Evolutionary conservation across 2,797 vertebrate species (phyloP), one percentile per base, ranked within the genome.

Genomic region (Gambusia yucatana): DNA sequence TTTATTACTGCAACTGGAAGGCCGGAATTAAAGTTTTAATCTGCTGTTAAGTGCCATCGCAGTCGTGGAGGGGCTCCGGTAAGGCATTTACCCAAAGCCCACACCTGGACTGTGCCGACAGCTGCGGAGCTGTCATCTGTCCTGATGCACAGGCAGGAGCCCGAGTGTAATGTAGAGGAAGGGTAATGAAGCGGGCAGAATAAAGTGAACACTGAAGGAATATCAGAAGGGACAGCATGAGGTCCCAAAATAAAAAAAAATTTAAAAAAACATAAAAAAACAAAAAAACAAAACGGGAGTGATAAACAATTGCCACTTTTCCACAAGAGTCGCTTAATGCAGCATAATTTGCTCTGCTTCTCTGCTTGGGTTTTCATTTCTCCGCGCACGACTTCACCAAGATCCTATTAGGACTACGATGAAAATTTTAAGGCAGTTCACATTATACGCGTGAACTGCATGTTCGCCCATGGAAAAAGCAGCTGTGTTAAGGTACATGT

Each of bases 1-100:
- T 95, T 96, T 88, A 78, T 86, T 59, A 10, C 7, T 87, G 92
- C 94, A 95, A 96, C 95, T 95, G 95, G 93, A 94, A 96, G 91
- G 95, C 90, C 93, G 92, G 90, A 93, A 97, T 97, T 96, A 95
- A 52, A 95, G 97, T 95, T 97, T 96, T 97, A 96, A 97, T 97
- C 95, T 95, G 95, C 95, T 95, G 95, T 96, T 97, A 97, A 96
- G 80, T 65, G 96, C 94, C 96, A 95, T 97, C 95, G 95, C 90
- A 86, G 79, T 47, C 74, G 48, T 70, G 78, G 47, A 85, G 83
- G 78, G 55, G 88, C 86, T 73, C 80, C 73, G 67, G 39, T 76
- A 44, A 82, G 78, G 84, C 76, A 73, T 79, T 80, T 41, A 88
- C 52, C 69, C 71, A 5, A 78, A 75, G 50, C 82, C 82, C 81